Base-by-base conservation (phyloP, 1,140 invertebrate genomes). In the Pseudomyrmex flavicornis region DNA sequence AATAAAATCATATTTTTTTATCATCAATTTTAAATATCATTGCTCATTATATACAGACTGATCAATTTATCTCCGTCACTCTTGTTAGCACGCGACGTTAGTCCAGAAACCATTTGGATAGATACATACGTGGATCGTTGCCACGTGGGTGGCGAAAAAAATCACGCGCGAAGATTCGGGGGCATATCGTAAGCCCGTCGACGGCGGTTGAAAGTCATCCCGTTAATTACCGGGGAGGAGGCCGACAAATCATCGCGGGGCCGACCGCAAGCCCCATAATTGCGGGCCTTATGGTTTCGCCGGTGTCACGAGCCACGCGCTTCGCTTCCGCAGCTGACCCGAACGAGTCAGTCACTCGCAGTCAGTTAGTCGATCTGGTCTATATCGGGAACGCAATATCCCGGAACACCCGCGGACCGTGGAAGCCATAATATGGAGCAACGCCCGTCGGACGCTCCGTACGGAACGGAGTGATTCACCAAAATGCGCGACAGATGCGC, bases 401-500 rank as follows among this genome's bases (percentile, higher is more conserved):
- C 89, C 87, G 91, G 91, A 93, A 93, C 92, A 93, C 90, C 91
- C 91, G 88, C 88, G 91, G 90, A 90, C 91, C 88, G 87, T 90
- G 72, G 85, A 91, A 91, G 89, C 86, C 90, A 93, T 92, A 93
- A 93, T 92, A 89, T 93, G 75, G 91, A 93, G 90, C 90, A 88
- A 89, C 66, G 83, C 72, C 85, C 90, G 82, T 66, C 85, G 88
- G 80, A 50, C 80, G 61, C 63, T 52, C 68, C 72, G 46, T 56
- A 35, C 35, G 13, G 82, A 87, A 84, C 88, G 85, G 90, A 92
- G 89, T 94, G 93, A 94, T 93, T 93, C 93, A 94, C 92, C 92
- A 89, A 92, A 93, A 93, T 70, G 83, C 85, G 80, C 89, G 91
- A 93, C 93, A 94, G 93, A 94, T 94, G 93, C 92, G 92, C 92